Conservation (phyloP, 1,140 invertebrate species). For the Listronotus oregonensis region DNA sequence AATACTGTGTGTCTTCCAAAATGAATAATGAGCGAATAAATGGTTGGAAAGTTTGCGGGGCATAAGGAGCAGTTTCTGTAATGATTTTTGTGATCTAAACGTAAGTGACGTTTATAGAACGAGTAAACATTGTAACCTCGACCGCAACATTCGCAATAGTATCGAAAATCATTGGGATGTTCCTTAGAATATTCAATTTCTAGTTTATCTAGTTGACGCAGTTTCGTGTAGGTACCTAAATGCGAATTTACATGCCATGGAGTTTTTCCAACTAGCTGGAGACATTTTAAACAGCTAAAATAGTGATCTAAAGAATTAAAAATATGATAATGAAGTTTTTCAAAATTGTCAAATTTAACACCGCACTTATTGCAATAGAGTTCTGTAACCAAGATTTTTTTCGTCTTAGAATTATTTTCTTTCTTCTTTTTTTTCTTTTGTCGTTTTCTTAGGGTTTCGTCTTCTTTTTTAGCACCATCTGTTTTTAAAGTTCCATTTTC, state of each 20-base stretch:
- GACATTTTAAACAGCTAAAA: slow-evolving; percentile 18
- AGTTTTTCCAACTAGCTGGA: slow-evolving; percentile 11
- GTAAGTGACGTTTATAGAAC: neutral
- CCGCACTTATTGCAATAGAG: slow-evolving; percentile 24
- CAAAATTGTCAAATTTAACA: slow-evolving; percentile 1
- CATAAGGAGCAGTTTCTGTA: neutral
- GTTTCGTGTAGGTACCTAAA: neutral
- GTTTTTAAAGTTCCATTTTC: no score
- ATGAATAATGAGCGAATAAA: neutral
- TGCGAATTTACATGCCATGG: no score
- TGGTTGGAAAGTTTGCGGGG: no score
- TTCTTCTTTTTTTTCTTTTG: no score
- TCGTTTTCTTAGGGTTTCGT: no score
- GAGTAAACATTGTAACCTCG: neutral
- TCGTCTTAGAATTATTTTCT: no score
- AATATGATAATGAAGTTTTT: slow-evolving; percentile 14
- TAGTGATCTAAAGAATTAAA: neutral
- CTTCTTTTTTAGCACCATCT: no score
- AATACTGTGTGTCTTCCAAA: neutral
- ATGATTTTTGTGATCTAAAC: neutral
- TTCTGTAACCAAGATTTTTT: no score
- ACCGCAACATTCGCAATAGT: neutral
- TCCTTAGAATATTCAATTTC: no score
- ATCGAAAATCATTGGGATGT: neutral
- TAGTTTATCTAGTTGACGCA: no score